Base-by-base conservation (phyloP, 2,797 vertebrate species). In the Meriones psammophilus region DNA sequence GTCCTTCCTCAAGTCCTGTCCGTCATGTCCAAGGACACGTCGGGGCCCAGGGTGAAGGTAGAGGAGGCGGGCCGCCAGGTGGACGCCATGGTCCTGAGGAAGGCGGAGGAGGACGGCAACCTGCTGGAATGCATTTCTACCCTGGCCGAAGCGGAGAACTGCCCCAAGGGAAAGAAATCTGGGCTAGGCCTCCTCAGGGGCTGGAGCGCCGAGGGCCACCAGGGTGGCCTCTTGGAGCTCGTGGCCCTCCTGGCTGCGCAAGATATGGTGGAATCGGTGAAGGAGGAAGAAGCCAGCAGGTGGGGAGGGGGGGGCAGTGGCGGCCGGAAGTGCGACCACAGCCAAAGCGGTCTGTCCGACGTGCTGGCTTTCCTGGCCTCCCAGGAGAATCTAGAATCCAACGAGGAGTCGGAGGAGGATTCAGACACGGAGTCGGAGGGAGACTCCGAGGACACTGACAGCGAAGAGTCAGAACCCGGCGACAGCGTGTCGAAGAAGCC, bases 71-170 rank as follows among this genome's bases (percentile, higher is more conserved):
- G 95, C 33, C 46, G 79, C 7, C 94, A 89, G 79, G 95, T 94
- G 96, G 97, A 94, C 78, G 74, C 90, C 36, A 3, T 91, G 79
- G 92, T 92, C 39, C 92, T 93, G 69, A 79, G 95, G 88, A 87
- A 95, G 84, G 94, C 94, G 3, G 50, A 87, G 42, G 91, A 69
- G 8, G 83, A 87, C 5, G 28, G 83, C 20, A 60, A 87, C 50
- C 91, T 92, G n/a, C 73, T 92, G 26, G 91, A 92, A 69, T 92
- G 91, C 24, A 92, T 92, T 13, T 92, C 74, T 8, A 87, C 83
- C 18, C 20, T 92, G 91, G 83, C 91, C 0, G 91, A 87, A 24
- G 62, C 83, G 0, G 91, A 87, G 73, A 78, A 58, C 36, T 58
- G 83, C 20, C 62, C 73, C 3, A 78, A 92, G 46, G 83, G 83